Conservation (phyloP, 2,113 vertebrate species). For the Pedionomus torquatus region DNA sequence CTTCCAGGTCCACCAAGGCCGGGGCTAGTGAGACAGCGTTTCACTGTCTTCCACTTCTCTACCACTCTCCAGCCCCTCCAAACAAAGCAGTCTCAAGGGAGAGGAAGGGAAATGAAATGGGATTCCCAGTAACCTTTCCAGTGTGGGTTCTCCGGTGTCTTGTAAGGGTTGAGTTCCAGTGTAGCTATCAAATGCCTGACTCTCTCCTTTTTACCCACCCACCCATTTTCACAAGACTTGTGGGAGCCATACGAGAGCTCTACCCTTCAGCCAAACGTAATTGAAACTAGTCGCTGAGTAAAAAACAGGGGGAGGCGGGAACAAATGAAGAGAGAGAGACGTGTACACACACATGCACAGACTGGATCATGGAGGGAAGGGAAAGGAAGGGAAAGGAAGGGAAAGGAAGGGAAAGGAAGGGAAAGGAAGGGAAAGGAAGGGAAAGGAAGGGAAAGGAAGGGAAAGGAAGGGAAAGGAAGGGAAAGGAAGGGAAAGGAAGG, state of each 20-base stretch:
- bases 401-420: accelerated
- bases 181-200: background rate
- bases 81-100: background rate
- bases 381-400: accelerated
- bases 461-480: accelerated
- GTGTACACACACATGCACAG: background rate
- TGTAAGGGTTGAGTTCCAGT: background rate
- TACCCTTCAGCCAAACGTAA: conserved; percentile 34
- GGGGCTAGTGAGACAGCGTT: accelerated
- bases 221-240: conserved; percentile 46
- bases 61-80: background rate
- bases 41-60: background rate
- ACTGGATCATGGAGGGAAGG: background rate
- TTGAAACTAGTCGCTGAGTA: background rate
- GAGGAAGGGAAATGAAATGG: background rate
- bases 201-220: conserved; percentile 41
- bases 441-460: accelerated
- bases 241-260: conserved; percentile 10
- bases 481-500: accelerated
- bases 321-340: conserved; percentile 14
- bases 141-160: background rate
- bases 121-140: background rate
- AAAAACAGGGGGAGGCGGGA: conserved; percentile 28
- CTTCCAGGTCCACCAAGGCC: background rate
- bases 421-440: accelerated